Base-by-base conservation (phyloP, 2,888 invertebrate species). In the Heteropelma amictum region DNA sequence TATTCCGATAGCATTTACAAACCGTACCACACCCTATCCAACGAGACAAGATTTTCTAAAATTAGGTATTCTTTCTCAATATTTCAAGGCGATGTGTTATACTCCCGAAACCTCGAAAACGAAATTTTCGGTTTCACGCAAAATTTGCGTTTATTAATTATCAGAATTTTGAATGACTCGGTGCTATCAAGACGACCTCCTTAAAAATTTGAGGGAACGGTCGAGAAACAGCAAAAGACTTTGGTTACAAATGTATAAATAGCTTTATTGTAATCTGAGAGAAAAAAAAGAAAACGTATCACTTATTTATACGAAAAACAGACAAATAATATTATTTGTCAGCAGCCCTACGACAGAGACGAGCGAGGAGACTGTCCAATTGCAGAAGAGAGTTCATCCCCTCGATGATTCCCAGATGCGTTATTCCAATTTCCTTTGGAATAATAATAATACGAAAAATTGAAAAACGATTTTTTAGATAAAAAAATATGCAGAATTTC, bases 341-440 rank as follows among this genome's bases (percentile, higher is more conserved):
- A 28, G n/a, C 7, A 8, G 81, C 87, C 75, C 88, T 90, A 42
- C 90, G 90, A 89, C 98, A 98, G 73, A 98, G 90, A 79, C 95
- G 92, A 1, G 97, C 96, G 76, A 98, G 90, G 77, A 99, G 91
- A 40, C 95, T 97, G 3, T 97, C 95, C 90, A 99, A 92, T 91
- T 99, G 99, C 79, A 99, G 90, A 79, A 98, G 91, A 4, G 97
- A 94, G 79, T 93, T 93, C 10, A 97, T 92, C 19, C 99, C 99
- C 89, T 97, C 97, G 0, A 96, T 94, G 69, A 97, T 95, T 84
- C 95, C 93, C 93, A 97, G 92, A 89, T 99, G 98, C 1, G 97
- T 95, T 40, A 94, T 89, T 8, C 97, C 98, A 84, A 98, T 96
- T 92, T 98, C 97, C 94, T 95, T 86, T 45, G 89, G 88, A 67